A percentile compares a stretch with the other conserved stretches of the same genome.
Evolutionary conservation across 2,797 vertebrate species (phyloP).

Genomic region (Cirrhinus mrigala): DNA sequence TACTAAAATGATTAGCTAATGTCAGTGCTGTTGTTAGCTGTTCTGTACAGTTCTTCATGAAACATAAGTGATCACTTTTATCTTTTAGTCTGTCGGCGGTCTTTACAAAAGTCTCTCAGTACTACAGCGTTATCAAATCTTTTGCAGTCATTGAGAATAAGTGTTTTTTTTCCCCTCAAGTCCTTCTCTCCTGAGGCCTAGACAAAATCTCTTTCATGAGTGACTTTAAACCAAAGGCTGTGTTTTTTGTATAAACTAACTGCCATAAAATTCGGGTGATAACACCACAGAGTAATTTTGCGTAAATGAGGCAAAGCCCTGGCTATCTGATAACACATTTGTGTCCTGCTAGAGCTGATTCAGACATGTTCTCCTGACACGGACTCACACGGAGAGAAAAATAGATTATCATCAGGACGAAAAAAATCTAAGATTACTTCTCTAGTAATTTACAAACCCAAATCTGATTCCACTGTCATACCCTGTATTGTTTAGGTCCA

Average conservation of each 20-base stretch:
- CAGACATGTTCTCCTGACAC: conserved; percentile 4
- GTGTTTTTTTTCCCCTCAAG: conserved; percentile 36
- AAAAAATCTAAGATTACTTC: background rate
- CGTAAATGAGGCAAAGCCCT: conserved; percentile 51
- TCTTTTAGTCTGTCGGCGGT: background rate
- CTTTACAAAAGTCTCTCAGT: conserved; percentile 41
- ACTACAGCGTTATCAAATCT: conserved; percentile 45
- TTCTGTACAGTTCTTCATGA: conserved; percentile 23
- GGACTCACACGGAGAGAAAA: background rate
- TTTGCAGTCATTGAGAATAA: conserved; percentile 44
- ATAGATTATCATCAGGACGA: conserved; percentile 5
- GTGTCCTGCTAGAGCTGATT: conserved; percentile 16
- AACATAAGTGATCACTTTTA: conserved; percentile 17
- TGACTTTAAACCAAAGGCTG: conserved; percentile 39
- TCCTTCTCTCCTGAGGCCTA: conserved; percentile 48
- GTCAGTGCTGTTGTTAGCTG: background rate
- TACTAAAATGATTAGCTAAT: background rate
- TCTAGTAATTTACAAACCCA: background rate
- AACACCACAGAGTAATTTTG: conserved; percentile 49
- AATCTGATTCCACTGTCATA: background rate
- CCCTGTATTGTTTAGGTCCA: background rate
- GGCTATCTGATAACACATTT: conserved; percentile 51
- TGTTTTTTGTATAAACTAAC: conserved; percentile 55
- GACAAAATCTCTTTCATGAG: conserved; percentile 58
- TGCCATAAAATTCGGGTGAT: conserved; percentile 57